phyloP scores from a whole-genome alignment of 2,797 vertebrate genomes.

The Gadopsis marmoratus region DNA sequence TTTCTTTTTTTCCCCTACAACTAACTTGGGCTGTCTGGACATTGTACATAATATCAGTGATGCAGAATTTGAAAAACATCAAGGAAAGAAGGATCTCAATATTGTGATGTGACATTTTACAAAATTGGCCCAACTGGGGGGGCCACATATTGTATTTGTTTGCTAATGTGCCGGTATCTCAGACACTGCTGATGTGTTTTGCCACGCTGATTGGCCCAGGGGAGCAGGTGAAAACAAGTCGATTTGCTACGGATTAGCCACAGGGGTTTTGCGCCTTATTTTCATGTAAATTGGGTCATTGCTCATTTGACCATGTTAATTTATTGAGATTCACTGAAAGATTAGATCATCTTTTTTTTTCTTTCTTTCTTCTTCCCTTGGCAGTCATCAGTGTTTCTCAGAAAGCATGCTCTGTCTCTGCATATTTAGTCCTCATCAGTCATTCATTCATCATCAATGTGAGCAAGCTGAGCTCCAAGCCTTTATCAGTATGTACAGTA shows the following conservation, averaged over 20 bases:
- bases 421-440: conserved; percentile 52
- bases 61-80: not conserved
- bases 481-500: no score
- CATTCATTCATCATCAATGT: conserved; percentile 45
- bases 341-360: conserved; percentile 40
- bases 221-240: conserved; percentile 44
- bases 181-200: conserved; percentile 33
- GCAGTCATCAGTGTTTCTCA: conserved; percentile 37
- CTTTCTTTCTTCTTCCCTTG: not conserved
- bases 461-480: conserved; percentile 23
- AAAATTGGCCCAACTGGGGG: conserved; percentile 24
- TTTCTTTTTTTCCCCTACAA: not conserved
- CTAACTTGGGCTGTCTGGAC: not conserved
- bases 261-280: conserved; percentile 42
- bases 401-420: conserved; percentile 37
- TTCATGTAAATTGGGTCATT: conserved; percentile 55
- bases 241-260: conserved; percentile 38
- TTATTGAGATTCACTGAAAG: conserved; percentile 44
- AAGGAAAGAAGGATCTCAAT: not conserved
- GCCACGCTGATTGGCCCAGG: conserved; percentile 34
- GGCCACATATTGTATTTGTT: not conserved
- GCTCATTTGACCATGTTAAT: conserved; percentile 51
- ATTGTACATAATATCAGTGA: not conserved
- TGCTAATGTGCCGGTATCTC: conserved; percentile 30
- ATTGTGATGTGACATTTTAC: conserved; percentile 49